phyloP scores from a whole-genome alignment of 2,888 invertebrate species.

The Dicyrtomina minuta region DNA sequence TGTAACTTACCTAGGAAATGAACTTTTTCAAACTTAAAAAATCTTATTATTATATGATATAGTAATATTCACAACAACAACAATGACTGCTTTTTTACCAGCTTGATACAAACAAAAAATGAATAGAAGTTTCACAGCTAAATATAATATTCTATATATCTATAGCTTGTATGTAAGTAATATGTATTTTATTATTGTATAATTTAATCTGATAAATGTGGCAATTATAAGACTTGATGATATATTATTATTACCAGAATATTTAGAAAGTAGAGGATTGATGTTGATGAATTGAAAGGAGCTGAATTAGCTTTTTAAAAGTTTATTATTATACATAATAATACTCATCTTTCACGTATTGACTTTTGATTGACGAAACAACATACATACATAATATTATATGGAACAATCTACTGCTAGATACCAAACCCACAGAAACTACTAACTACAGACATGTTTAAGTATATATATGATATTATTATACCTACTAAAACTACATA shows the following conservation, averaged over 20 bases:
- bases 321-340: background rate
- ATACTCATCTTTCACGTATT: slow-evolving; percentile 18
- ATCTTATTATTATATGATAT: background rate
- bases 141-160: background rate
- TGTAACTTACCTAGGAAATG: background rate
- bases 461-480: too few relatives aligned
- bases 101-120: too few relatives aligned
- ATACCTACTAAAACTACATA: too few relatives aligned
- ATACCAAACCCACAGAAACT: background rate
- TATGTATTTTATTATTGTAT: slow-evolving; percentile 14
- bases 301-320: background rate
- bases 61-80: background rate
- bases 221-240: slow-evolving; percentile 28
- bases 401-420: slow-evolving; percentile 11
- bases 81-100: background rate
- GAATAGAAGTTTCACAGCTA: background rate
- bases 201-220: slow-evolving; percentile 22
- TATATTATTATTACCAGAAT: slow-evolving; percentile 8
- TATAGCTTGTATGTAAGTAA: slow-evolving; percentile 1
- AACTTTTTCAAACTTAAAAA: slow-evolving; percentile 1
- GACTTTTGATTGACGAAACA: background rate
- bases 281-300: background rate
- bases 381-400: slow-evolving; percentile 7
- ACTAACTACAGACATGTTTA: too few relatives aligned
- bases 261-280: slow-evolving; percentile 3